Base-by-base conservation (phyloP, 2,888 invertebrate species). In the Dryobotodes eremita region DNA sequence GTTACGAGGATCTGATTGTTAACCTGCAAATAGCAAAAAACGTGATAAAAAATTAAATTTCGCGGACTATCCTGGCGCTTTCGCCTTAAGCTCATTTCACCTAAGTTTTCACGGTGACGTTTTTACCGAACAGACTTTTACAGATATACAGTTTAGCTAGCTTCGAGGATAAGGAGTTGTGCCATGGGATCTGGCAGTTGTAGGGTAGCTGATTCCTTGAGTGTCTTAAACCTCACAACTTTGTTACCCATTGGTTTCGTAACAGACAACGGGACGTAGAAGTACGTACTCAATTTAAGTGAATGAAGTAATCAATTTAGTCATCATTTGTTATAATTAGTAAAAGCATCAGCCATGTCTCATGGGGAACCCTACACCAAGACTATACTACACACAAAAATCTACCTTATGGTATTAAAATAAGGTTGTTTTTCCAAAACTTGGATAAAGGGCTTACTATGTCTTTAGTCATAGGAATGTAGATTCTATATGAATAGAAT, bases 241-340 rank as follows among this genome's bases (percentile, higher is more conserved):
- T 46, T 46, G 17, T 17, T 46, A 65, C 6, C 42, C 48, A 26
- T 36, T 26, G 15, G n/a, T 71, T 7, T 31, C 31, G 36, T 64
- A 57, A 77, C n/a, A 78, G 15, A 53, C 53, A 61, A 46, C 10
- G 8, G 69, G 17, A 55, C 48, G 48, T 13, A 23, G 17, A 57
- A 48, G 23, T 31, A 48, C 46, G 4, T 26, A 70, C 71, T 23
- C 48, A 77, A 61, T 77, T 65, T 77, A 65, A 71, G 36, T 66
- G 26, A 82, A 82, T 86, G 76, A 81, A 86, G 78, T 77, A 76
- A 86, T 86, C 76, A 87, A 75, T 85, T 79, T 62, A 77, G 80
- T 87, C 71, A 81, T 81, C 75, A 72, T 81, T 81, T 80, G 75
- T 86, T 83, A 79, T 85, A 85, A 83, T 83, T 79, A 79, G 65